Percentiles rank a stretch among this genome's conserved stretches.
Evolutionary conservation across 2,888 invertebrate genomes (phyloP).

Genomic region (Drosophila putrida): DNA sequence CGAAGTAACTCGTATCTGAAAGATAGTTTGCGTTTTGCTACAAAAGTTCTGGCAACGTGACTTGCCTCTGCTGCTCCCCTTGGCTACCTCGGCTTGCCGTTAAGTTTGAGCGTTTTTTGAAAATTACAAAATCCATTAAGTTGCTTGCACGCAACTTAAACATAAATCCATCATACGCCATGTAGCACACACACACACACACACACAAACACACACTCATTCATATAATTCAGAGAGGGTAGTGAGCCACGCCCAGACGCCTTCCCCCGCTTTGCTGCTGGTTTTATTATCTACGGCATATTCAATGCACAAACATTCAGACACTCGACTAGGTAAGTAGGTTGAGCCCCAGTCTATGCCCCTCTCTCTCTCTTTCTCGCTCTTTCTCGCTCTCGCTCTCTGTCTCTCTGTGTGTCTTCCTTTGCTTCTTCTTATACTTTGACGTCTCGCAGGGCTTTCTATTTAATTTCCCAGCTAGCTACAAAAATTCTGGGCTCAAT

Average conservation of each 20-base stretch:
- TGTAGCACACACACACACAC: constrained; percentile 62
- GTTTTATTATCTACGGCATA: constrained; percentile 78
- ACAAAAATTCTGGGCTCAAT: constrained; percentile 59
- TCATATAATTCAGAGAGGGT: constrained; percentile 29
- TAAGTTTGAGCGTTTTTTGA: constrained; percentile 70
- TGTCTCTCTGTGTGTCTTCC: constrained; percentile 1
- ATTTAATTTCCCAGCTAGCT: constrained; percentile 73
- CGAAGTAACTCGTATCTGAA: constrained; percentile 44
- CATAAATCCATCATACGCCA: constrained; percentile 83
- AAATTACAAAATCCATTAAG: constrained; percentile 83
- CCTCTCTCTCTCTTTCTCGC: constrained; percentile 10
- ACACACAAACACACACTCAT: constrained; percentile 21
- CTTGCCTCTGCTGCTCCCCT: constrained; percentile 19
- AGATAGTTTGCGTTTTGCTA: constrained; percentile 56
- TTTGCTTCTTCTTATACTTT: constrained; percentile 17
- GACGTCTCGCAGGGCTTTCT: constrained; percentile 71
- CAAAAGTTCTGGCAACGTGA: constrained; percentile 51
- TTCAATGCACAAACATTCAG: constrained; percentile 80
- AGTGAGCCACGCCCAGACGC: constrained; percentile 56
- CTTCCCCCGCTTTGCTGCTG: constrained; percentile 44
- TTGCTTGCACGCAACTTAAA: constrained; percentile 82
- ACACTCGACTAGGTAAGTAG: constrained; percentile 82
- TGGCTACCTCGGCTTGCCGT: constrained; percentile 19
- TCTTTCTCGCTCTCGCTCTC: no score
- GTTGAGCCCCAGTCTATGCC: constrained; percentile 61